Conservation (phyloP, 2,113 vertebrate species). For the Nymphicus hollandicus region DNA sequence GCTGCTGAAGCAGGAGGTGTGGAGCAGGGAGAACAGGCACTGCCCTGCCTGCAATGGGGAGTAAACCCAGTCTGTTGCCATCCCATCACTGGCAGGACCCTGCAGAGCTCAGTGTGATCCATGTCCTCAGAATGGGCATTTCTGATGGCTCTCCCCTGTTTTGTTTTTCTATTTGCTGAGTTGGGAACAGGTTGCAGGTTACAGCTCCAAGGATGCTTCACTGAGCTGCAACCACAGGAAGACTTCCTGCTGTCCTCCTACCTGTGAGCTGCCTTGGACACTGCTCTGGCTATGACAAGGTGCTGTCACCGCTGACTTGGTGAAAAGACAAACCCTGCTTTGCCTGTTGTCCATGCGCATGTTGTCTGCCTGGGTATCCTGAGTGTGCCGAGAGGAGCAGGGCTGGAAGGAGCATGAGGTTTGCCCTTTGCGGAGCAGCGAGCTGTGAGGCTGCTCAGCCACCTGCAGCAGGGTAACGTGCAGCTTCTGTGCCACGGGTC, state of each 20-base stretch:
- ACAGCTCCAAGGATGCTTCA: not conserved
- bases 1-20: not conserved
- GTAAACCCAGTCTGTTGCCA: not conserved
- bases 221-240: not conserved
- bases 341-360: fast-evolving
- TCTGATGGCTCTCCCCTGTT: not conserved
- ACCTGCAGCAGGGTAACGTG: not conserved
- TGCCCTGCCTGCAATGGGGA: fast-evolving
- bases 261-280: not conserved
- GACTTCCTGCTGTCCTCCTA: not conserved
- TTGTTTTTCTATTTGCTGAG: not conserved
- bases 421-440: not conserved
- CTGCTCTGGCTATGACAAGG: not conserved
- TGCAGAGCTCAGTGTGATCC: not conserved
- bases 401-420: not conserved
- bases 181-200: not conserved
- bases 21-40: not conserved
- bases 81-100: not conserved
- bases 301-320: not conserved
- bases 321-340: not conserved
- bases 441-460: not conserved
- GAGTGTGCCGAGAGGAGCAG: fast-evolving
- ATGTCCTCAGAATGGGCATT: not conserved
- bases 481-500: not conserved
- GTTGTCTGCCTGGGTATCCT: not conserved